Base-by-base conservation (phyloP, 2,113 vertebrate genomes). In the Odontophorus gujanensis region DNA sequence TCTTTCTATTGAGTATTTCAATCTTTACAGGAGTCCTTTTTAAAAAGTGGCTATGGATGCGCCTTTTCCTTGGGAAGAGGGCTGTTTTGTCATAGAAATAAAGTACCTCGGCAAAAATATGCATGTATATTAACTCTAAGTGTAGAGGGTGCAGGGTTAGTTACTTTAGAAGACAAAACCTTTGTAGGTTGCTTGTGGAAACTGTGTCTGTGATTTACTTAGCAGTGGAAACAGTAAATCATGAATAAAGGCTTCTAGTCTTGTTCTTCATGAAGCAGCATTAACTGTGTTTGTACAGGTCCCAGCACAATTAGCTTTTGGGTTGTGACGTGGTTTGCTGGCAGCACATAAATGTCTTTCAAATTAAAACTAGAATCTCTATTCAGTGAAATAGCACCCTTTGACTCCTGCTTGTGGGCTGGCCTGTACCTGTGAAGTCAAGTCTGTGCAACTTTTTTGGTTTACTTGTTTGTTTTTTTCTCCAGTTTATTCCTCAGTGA, bases 211-310 rank as follows among this genome's bases (percentile, higher is more conserved):
- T 84, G 81, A 66, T 85, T 87, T 85, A 15, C 28, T 87, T 57
- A 69, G 71, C 67, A 34, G 21, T 42, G 79, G 7, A 45, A 79
- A 11, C 24, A 43, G 32, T 48, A 84, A 45, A 26, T 38, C 38
- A 20, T 28, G 5, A 69, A 62, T 79, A 32, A 79, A 90, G 24
- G 15, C 43, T 89, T 89, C 50, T 34, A 77, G 42, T 82, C 40
- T 85, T 87, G 34, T 7, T 91, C 58, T 62, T 77, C 32, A 32
- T 81, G 78, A 53, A 87, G 45, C 14, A 62, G 25, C 22, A 42
- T 89, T 85, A 75, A 55, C 55, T 80, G 24, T 90, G 36, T 77
- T 89, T 90, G 32, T 77, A 78, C 36, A 85, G 50, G 59, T 92
- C 40, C 50, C 51, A 82, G 58, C 32, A 65, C 82, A 91, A 42